Percentiles rank a stretch among this genome's conserved stretches.
Conservation (phyloP, 2,113 vertebrate species). For the Mobula hypostoma region DNA sequence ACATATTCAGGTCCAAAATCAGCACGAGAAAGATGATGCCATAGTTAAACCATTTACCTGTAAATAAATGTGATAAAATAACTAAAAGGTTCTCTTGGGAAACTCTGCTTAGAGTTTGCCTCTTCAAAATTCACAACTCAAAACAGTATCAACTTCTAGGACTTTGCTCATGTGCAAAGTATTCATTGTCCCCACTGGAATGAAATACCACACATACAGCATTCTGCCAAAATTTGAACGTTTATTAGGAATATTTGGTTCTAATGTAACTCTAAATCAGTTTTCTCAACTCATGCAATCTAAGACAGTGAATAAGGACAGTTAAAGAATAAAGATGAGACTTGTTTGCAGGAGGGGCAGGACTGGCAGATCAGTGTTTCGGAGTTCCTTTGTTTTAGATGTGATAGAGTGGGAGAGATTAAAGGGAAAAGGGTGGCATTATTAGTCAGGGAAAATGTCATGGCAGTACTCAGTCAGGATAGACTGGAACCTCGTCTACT, state of each 20-base stretch:
- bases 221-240: neutral
- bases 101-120: too few relatives aligned
- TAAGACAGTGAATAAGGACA: neutral
- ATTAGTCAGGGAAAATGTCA: too few relatives aligned
- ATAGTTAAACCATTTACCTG: slow-evolving; percentile 99
- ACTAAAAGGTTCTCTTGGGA: neutral
- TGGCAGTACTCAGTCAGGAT: too few relatives aligned
- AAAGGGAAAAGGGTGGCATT: too few relatives aligned
- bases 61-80: slow-evolving; percentile 43
- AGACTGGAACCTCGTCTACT: too few relatives aligned
- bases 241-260: neutral
- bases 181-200: neutral
- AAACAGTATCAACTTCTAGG: neutral
- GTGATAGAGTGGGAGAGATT: too few relatives aligned
- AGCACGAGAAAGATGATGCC: slow-evolving; percentile 96
- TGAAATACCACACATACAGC: neutral
- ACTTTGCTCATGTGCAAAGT: too few relatives aligned
- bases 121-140: neutral
- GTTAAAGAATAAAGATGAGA: too few relatives aligned
- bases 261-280: neutral
- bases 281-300: neutral
- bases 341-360: too few relatives aligned
- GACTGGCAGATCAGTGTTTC: too few relatives aligned
- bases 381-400: too few relatives aligned
- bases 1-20: slow-evolving; percentile 98